Percentiles rank a stretch among this genome's conserved stretches.
Evolutionary conservation across 2,888 invertebrate species (phyloP).

Genomic region (Chalcis sispes): DNA sequence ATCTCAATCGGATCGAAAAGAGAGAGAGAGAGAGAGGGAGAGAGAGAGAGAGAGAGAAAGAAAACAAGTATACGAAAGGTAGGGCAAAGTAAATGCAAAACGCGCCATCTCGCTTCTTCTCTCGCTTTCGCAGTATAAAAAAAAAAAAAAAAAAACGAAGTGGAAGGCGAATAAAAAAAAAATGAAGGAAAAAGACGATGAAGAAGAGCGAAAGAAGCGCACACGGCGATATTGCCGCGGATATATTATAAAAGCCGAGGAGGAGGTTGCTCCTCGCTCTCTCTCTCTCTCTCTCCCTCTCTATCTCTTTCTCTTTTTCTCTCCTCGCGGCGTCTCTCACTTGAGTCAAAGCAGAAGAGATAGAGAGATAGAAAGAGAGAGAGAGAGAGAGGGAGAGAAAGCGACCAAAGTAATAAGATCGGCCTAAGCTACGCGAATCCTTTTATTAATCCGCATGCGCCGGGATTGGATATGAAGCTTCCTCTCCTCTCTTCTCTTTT

Average conservation of each 20-base stretch:
- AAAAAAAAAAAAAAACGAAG: slow-evolving; percentile 19
- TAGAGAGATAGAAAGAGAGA: slow-evolving; percentile 16
- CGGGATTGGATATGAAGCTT: slow-evolving; percentile 73
- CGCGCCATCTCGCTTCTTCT: slow-evolving; percentile 9
- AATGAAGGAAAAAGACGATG: slow-evolving; percentile 24
- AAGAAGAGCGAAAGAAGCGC: slow-evolving; percentile 29
- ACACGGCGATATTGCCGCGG: slow-evolving; percentile 55
- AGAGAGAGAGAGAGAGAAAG: slow-evolving; percentile 52
- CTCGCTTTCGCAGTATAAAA: not conserved
- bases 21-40: slow-evolving; percentile 39
- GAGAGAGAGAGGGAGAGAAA: slow-evolving; percentile 1
- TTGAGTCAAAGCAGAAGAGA: slow-evolving; percentile 59
- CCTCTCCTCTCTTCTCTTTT: slow-evolving; percentile 58
- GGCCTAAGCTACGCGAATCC: slow-evolving; percentile 74
- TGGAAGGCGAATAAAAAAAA: not conserved
- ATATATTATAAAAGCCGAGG: slow-evolving; percentile 57
- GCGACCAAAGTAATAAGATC: slow-evolving; percentile 71
- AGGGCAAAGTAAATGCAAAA: slow-evolving; percentile 48
- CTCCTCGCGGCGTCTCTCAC: too few species aligned
- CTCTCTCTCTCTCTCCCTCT: slow-evolving; percentile 17
- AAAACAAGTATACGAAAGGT: slow-evolving; percentile 35
- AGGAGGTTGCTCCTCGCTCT: slow-evolving; percentile 36
- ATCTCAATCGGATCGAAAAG: slow-evolving; percentile 59
- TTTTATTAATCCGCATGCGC: slow-evolving; percentile 73
- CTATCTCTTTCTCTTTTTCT: too few species aligned